Evolutionary conservation across 2,113 vertebrate genomes (phyloP), one percentile per base, ranked within the genome.

Genomic region (Plotosus lineatus): DNA sequence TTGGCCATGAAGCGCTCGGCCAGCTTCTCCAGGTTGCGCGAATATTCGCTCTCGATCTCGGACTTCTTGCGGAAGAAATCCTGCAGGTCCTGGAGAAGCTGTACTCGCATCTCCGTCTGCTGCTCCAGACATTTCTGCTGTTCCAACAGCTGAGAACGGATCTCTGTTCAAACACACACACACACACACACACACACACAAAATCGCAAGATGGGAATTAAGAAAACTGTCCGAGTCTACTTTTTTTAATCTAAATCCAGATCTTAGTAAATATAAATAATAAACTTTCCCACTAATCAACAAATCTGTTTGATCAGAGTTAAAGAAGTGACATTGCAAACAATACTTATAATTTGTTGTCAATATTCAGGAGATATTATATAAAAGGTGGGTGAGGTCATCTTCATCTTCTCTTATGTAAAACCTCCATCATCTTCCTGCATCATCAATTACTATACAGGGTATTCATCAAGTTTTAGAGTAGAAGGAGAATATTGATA

Each of bases 31-130:
- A 99, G 92, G 91, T 97, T 98, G 75, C 97, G 92, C 3, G 97
- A 99, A 84, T 99, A 99, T 86, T 99, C 98, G 76, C 96, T 97
- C 88, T 99, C 97, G 19, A 99, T 99, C 91, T 99, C 98, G 0
- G 98, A 93, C 92, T 99, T 99, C 92, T 99, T 99, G 75, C 98
- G 94, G 94, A 99, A 99, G 94, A 99, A 99, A 92, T 99, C 98
- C 92, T 99, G 98, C 88, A 99, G 92, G 90, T 99, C 98, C 89
- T 99, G 98, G 31, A 99, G 93, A 76, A 99, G 94, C 91, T 99
- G 98, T 56, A 98, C 97, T 46, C 98, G 93, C 88, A 99, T 96
- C 86, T 99, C 98, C 11, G 97, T 98, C 91, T 99, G 98, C 88
- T 99, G 98, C 90, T 99, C 98, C 90, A 99, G 93, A 87, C 97